A percentile compares a stretch with the other conserved stretches of the same genome.
These are phyloP conservation scores for Deilephila porcellus DNA, from an alignment of 2,888 invertebrate species.

Conservation along the genomic window DNA sequence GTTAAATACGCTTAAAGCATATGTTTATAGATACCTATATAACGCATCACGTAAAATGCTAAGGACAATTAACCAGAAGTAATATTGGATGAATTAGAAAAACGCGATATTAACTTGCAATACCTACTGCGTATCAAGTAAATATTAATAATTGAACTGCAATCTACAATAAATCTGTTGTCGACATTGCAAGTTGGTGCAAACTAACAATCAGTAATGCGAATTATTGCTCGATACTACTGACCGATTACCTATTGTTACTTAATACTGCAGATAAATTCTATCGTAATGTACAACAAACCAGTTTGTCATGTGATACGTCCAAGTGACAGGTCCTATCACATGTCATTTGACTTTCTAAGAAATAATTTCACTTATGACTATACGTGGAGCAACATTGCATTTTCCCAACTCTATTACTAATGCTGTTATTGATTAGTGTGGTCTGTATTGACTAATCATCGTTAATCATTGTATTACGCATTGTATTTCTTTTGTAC, in stretches of 20 bases:
- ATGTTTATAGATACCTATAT: no score
- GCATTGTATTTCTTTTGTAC: not conserved
- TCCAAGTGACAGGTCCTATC: conserved; percentile 10
- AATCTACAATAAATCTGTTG: not conserved
- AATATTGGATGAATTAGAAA: no score
- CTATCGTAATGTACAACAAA: conserved; percentile 21
- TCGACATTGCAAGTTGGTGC: not conserved
- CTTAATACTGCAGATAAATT: conserved; percentile 18
- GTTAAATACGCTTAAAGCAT: no score
- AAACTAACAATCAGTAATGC: conserved; percentile 7
- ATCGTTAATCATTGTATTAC: not conserved
- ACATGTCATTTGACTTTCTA: conserved; percentile 42
- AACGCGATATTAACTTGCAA: no score
- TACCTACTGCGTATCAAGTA: not conserved
- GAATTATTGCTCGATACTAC: conserved; percentile 4
- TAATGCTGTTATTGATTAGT: conserved; percentile 1
- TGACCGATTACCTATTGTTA: conserved; percentile 25
- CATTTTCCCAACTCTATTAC: not conserved
- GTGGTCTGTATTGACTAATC: not conserved
- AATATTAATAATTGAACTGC: no score
- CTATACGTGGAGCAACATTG: conserved; percentile 23
- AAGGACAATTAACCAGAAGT: no score
- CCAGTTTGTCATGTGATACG: conserved; percentile 23
- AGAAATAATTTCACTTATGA: conserved; percentile 58
- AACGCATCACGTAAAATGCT: no score